Conservation (phyloP, 2,797 vertebrate genomes). For the Todus mexicanus region DNA sequence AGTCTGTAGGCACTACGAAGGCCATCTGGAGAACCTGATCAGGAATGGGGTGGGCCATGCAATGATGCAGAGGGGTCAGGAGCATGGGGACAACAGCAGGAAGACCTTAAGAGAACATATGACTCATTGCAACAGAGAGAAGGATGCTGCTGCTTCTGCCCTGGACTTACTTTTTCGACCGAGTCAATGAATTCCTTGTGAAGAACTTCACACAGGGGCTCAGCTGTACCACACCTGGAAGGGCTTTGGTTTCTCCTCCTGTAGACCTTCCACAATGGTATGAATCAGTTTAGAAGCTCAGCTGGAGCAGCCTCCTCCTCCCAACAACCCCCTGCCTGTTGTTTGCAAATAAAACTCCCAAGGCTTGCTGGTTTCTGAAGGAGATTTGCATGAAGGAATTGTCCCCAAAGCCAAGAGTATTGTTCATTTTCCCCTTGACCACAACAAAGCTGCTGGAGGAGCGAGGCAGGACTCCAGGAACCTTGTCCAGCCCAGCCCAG, state of each 20-base stretch:
- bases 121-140: neutral
- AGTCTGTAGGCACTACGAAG: neutral
- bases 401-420: neutral
- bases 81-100: neutral
- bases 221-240: neutral
- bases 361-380: neutral
- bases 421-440: constrained; percentile 5
- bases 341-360: neutral
- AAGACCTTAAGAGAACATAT: neutral
- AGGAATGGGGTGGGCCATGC: neutral
- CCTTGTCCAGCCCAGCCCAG: neutral
- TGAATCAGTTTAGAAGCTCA: accelerated
- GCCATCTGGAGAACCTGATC: neutral
- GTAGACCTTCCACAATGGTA: neutral
- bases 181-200: neutral
- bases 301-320: neutral
- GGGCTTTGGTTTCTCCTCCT: neutral
- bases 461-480: neutral
- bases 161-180: neutral
- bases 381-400: neutral
- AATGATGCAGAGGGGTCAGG: neutral
- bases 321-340: neutral
- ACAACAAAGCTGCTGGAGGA: neutral
- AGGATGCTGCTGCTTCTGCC: neutral
- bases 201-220: neutral